Evolutionary conservation across 2,797 vertebrate species (phyloP).

Genomic region (Urocyon cinereoargenteus): DNA sequence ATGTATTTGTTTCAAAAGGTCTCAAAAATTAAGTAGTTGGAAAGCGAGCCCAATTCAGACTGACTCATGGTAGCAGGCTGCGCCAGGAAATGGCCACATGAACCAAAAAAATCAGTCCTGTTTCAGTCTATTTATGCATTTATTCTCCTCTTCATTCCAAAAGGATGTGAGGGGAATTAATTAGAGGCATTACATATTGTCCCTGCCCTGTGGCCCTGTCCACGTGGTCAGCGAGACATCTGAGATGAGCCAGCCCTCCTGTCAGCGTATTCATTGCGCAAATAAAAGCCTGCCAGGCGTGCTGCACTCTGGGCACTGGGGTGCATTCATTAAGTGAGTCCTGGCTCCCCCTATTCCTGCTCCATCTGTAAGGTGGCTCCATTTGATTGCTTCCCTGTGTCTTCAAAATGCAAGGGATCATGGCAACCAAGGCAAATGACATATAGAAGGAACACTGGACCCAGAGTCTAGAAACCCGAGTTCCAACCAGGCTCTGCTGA

Average conservation of each 20-base stretch:
- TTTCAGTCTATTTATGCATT: neutral
- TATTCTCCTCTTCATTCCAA: neutral
- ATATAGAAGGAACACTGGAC: neutral
- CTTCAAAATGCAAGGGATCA: neutral
- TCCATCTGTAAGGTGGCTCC: neutral
- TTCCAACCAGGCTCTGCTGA: neutral
- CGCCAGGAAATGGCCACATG: neutral
- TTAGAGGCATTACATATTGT: neutral
- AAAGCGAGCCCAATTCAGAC: neutral
- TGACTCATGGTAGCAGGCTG: neutral
- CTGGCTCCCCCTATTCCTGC: neutral
- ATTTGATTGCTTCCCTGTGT: neutral
- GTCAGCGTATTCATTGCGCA: rapidly evolving
- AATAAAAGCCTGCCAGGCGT: rapidly evolving
- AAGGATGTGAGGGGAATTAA: conserved; percentile 18
- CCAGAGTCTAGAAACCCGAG: neutral
- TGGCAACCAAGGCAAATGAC: neutral
- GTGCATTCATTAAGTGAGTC: rapidly evolving
- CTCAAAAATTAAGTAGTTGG: neutral
- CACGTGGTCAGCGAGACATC: neutral
- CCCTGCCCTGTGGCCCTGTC: neutral
- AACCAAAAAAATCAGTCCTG: neutral
- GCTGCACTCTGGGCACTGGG: neutral
- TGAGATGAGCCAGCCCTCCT: neutral
- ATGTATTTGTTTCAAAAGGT: neutral